Evolutionary conservation across 2,888 invertebrate species (phyloP), one percentile per base, ranked within the genome.

Genomic region (Tanypteryx hageni): DNA sequence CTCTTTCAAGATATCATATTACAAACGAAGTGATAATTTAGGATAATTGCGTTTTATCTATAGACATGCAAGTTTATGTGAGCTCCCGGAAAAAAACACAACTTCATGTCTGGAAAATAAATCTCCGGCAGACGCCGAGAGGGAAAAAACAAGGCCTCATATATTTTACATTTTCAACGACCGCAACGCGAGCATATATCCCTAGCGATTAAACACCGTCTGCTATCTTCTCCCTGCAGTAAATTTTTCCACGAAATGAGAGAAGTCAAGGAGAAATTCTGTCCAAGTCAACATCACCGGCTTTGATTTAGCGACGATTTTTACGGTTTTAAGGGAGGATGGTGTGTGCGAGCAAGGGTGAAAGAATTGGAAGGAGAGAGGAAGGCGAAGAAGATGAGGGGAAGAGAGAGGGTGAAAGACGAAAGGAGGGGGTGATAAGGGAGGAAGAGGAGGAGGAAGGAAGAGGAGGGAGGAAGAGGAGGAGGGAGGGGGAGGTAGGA

Each of bases 151-250:
- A 76, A 22, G 4, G 13, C 27, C 14, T 27, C 22, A 22, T 10
- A 76, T 76, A 76, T 27, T 76, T 76, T 76, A 76, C 76, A 76
- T 76, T 27, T 22, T 27, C 22, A 18, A 76, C 9, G 76, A 76
- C 11, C 27, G 76, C 76, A 13, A 68, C 11, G 76, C 22, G 22
- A 76, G 76, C 9, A 10, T 27, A 10, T 27, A 76, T 76, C 11
- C 76, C 76, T 22, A 22, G 76, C 27, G 76, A 76, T 76, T 76
- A 76, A 76, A 76, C 76, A 76, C 76, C 76, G 27, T 76, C 68
- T 22, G 68, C 68, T 22, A 68, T 68, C 76, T 76, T 76, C 22
- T 27, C 22, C 22, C 22, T 9, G 22, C 22, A 76, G 22, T 27
- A 76, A 76, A 27, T 76, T 76, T 22, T 76, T 18, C 27, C 16